Evolutionary conservation across 2,888 invertebrate species (phyloP).

Genomic region (Prosopocoilus inquinatus): DNA sequence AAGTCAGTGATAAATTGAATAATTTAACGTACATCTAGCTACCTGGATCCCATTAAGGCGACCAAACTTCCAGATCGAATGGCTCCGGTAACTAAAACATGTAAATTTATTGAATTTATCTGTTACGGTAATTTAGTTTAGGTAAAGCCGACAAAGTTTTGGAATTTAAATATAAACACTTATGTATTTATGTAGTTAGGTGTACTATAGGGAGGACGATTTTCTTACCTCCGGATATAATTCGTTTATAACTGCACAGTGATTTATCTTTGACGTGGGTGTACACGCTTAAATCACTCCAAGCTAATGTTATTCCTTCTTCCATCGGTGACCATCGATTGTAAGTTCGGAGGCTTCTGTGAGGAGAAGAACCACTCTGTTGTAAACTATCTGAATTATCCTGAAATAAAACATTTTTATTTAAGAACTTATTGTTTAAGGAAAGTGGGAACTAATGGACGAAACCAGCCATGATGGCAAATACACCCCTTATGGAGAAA

Average conservation of each 20-base stretch:
- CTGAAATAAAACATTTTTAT: constrained; percentile 6
- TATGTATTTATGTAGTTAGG: not conserved
- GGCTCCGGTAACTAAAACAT: constrained; percentile 69
- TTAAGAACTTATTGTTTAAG: too few relatives aligned
- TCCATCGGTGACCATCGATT: constrained; percentile 57
- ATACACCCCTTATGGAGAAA: too few relatives aligned
- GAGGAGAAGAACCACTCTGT: constrained; percentile 15
- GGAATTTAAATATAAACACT: not conserved
- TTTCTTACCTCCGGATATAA: constrained; percentile 70
- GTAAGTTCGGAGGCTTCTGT: constrained; percentile 45
- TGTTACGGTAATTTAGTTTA: too few relatives aligned
- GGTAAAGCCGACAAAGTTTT: too few relatives aligned
- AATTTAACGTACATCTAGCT: constrained; percentile 9
- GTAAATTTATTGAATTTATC: constrained; percentile 1
- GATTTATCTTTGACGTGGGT: constrained; percentile 49
- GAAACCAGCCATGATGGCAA: too few relatives aligned
- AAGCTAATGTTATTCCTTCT: constrained; percentile 72
- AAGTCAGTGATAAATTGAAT: constrained; percentile 18
- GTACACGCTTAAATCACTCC: constrained; percentile 77
- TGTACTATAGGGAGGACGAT: not conserved
- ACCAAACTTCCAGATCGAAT: constrained; percentile 79
- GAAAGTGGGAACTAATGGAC: too few relatives aligned
- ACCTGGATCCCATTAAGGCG: constrained; percentile 85
- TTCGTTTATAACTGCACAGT: constrained; percentile 60
- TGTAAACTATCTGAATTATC: constrained; percentile 14